phyloP scores from a whole-genome alignment of 1,140 invertebrate genomes.

The Harpegnathos saltator region DNA sequence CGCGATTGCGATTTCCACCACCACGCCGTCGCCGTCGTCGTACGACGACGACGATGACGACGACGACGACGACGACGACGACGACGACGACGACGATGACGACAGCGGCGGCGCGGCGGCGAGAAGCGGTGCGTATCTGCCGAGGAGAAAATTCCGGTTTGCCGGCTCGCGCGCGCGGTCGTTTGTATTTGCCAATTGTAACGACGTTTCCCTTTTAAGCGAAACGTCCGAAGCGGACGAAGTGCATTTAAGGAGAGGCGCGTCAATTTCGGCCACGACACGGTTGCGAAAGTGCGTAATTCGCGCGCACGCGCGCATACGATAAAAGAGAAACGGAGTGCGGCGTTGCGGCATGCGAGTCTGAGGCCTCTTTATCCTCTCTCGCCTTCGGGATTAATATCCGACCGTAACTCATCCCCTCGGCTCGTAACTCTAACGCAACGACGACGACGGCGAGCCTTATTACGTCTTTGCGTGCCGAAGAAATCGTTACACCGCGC shows the following conservation, averaged over 20 bases:
- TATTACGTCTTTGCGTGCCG: conserved; percentile 42
- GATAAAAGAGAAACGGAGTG: conserved; percentile 3
- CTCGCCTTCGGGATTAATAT: conserved; percentile 40
- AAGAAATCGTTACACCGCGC: conserved; percentile 4
- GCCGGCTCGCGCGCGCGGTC: too few species aligned
- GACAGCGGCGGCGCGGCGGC: too few species aligned
- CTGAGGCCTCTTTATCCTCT: conserved; percentile 48
- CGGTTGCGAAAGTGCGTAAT: conserved; percentile 36
- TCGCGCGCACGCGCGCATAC: neutral
- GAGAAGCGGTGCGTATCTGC: too few species aligned
- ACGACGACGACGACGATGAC: too few species aligned
- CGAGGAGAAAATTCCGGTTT: conserved; percentile 43
- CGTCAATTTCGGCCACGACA: neutral
- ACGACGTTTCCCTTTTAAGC: conserved; percentile 41
- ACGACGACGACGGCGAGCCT: conserved; percentile 27
- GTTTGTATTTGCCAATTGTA: conserved; percentile 28
- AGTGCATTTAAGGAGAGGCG: conserved; percentile 4
- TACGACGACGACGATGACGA: too few species aligned
- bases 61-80: too few species aligned
- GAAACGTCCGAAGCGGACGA: conserved; percentile 11
- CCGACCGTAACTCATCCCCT: conserved; percentile 37
- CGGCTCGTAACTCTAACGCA: conserved; percentile 18
- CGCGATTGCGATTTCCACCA: neutral
- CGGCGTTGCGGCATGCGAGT: neutral
- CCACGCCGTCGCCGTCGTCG: too few species aligned